A percentile compares a stretch with the other conserved stretches of the same genome.
Evolutionary conservation across 2,113 vertebrate species (phyloP).

Genomic region (Daubentonia madagascariensis): DNA sequence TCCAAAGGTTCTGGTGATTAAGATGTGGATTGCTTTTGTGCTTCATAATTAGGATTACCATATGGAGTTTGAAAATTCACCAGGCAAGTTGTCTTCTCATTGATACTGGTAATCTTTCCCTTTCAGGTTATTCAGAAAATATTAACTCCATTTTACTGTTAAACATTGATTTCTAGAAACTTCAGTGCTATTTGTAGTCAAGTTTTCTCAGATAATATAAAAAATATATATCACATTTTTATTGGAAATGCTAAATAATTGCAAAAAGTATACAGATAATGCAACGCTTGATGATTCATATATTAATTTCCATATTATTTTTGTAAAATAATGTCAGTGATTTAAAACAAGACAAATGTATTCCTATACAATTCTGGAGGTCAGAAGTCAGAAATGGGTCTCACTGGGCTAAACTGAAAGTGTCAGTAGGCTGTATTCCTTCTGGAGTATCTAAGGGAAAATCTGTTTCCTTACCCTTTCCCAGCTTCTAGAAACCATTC

Average conservation of each 20-base stretch:
- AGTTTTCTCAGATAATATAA: background rate
- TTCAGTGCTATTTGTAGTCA: background rate
- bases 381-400: background rate
- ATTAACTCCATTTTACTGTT: background rate
- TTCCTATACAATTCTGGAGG: background rate
- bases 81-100: background rate
- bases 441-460: background rate
- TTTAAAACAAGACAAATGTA: background rate
- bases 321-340: background rate
- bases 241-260: background rate
- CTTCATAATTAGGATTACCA: background rate
- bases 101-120: background rate
- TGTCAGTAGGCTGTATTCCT: background rate
- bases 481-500: background rate
- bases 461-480: background rate
- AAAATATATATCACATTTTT: background rate
- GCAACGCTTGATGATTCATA: background rate
- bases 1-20: background rate
- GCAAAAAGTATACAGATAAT: background rate
- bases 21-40: background rate
- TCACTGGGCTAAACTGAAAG: background rate
- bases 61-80: background rate
- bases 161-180: background rate
- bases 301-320: background rate
- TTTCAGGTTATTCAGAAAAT: background rate